These are phyloP conservation scores for Galeopterus variegatus DNA, from an alignment of 2,113 vertebrate species.

Conservation along the genomic window DNA sequence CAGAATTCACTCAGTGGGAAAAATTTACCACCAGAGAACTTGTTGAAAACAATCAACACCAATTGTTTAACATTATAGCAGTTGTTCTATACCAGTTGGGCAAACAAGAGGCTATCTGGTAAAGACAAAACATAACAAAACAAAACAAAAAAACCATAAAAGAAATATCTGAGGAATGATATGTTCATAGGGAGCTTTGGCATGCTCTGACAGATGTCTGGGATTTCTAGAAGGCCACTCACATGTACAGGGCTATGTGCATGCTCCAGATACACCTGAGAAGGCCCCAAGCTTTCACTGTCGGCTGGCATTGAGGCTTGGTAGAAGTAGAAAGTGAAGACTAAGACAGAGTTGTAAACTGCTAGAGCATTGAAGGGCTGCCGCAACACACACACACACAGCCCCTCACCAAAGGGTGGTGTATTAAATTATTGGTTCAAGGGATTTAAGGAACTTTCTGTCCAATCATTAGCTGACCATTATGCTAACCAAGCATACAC, in stretches of 20 bases:
- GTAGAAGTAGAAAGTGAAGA: not conserved
- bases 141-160: not conserved
- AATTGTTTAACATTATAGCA: slow-evolving; percentile 16
- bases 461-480: not conserved
- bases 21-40: not conserved
- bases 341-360: not conserved
- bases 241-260: not conserved
- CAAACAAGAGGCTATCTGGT: not conserved
- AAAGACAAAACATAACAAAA: not conserved
- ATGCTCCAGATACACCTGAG: not conserved
- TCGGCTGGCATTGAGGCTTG: not conserved
- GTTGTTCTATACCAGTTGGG: not conserved
- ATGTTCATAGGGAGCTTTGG: not conserved
- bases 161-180: slow-evolving; percentile 45
- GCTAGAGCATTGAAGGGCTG: not conserved
- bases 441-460: not conserved
- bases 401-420: not conserved
- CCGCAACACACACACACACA: not conserved
- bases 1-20: not conserved
- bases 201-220: not conserved
- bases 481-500: not conserved
- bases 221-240: not conserved
- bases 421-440: not conserved
- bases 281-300: not conserved
- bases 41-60: slow-evolving; percentile 19